phyloP scores from a whole-genome alignment of 2,113 vertebrate genomes.

The Trogon surrucura region DNA sequence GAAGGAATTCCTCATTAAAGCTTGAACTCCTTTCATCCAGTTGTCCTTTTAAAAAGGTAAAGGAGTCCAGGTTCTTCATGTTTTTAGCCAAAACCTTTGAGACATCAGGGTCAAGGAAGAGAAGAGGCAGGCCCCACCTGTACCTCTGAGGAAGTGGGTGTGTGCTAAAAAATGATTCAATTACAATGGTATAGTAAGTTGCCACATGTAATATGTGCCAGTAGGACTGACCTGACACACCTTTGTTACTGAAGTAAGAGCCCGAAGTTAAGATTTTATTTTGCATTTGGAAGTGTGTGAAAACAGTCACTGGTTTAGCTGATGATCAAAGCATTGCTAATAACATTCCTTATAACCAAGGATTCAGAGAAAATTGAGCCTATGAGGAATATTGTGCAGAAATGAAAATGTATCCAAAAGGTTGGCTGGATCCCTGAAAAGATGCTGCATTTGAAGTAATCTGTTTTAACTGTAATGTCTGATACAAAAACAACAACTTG shows the following conservation, averaged over 20 bases:
- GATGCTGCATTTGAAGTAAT: not conserved
- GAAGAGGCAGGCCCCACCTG: not conserved
- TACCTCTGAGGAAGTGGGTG: not conserved
- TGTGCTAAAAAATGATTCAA: not conserved
- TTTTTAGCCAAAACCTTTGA: not conserved
- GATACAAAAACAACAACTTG: not conserved
- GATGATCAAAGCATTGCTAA: not conserved
- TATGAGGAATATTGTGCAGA: not conserved
- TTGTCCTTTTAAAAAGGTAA: not conserved
- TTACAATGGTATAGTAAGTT: not conserved
- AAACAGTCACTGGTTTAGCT: not conserved
- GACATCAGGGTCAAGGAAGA: not conserved
- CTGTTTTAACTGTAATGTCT: not conserved
- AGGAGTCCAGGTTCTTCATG: not conserved
- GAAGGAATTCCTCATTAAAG: not conserved
- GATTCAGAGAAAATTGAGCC: not conserved
- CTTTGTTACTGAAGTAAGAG: not conserved
- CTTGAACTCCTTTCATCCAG: not conserved
- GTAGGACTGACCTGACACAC: not conserved
- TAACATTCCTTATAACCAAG: not conserved
- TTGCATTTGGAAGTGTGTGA: not conserved
- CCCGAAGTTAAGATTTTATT: not conserved
- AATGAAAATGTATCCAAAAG: not conserved
- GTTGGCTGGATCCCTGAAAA: not conserved
- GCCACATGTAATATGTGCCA: not conserved